A percentile compares a stretch with the other conserved stretches of the same genome.
Evolutionary conservation across 2,113 vertebrate species (phyloP).

Genomic region (Saccopteryx leptura): DNA sequence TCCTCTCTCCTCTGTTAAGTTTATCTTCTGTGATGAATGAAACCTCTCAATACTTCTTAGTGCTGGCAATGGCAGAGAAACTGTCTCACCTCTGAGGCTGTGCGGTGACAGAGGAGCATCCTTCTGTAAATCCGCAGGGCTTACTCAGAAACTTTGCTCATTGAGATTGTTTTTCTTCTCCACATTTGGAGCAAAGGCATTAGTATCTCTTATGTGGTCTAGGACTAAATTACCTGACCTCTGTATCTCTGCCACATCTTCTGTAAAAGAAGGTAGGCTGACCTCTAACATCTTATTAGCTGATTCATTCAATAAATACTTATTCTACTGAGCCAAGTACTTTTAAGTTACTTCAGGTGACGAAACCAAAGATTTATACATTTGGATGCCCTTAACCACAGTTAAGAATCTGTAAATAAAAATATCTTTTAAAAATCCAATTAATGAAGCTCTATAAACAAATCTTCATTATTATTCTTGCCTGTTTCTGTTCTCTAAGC

Average conservation of each 20-base stretch:
- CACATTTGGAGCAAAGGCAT: background rate
- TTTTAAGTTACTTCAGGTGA: background rate
- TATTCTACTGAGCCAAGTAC: conserved; percentile 36
- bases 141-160: background rate
- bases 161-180: background rate
- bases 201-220: background rate
- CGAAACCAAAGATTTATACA: conserved; percentile 50
- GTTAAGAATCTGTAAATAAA: conserved; percentile 75
- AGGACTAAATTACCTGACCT: background rate
- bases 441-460: conserved; percentile 38
- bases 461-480: background rate
- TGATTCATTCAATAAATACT: conserved; percentile 18
- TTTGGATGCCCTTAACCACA: conserved; percentile 53
- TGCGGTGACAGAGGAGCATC: background rate
- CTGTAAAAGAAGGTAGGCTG: background rate
- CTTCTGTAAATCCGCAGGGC: background rate
- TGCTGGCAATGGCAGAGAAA: background rate
- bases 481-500: conserved; percentile 37
- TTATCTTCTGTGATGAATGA: conserved; percentile 25
- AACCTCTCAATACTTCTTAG: background rate
- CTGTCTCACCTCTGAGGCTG: background rate
- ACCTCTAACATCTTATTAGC: background rate
- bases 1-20: background rate
- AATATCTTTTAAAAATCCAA: conserved; percentile 13
- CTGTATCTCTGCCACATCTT: background rate